Base-by-base conservation (phyloP, 2,797 vertebrate species). In the Chiroxiphia lanceolata region DNA sequence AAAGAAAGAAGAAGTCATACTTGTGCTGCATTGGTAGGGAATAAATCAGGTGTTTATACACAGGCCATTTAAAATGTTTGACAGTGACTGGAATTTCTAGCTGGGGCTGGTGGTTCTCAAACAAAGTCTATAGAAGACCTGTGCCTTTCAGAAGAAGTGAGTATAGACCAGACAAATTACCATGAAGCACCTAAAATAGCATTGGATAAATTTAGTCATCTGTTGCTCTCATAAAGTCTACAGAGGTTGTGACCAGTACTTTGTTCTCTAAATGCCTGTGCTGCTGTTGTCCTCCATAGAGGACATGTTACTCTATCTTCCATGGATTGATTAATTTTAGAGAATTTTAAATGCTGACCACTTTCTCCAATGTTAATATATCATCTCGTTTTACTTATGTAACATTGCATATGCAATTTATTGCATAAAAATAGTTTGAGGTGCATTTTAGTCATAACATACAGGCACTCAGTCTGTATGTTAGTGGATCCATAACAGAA, bases 401-500 rank as follows among this genome's bases (percentile, higher is more conserved):
- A 87, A 68, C 22, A 38, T 56, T 56, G 27, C 11, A 61, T 38
- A 81, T 78, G 36, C 51, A 26, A 81, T 23, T 83, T 83, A 36
- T 22, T 89, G 38, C 27, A 42, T 69, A 69, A 82, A 93, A 87
- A 31, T 50, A 85, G n/a, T 45, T 44, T 61, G 36, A 83, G 29
- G 25, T 80, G 25, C 9, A 45, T 87, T 83, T 89, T 92, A 8
- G 4, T 81, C 4, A 38, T 45, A 54, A 15, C 40, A 40, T 40
- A 40, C 12, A 27, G 34, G 4, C 9, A 53, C 14, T 91, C 0
- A 0, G 29, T 22, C 36, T 48, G 4, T 17, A 3, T 51, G 6
- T 63, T 83, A 77, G 38, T 77, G 26, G 21, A 83, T 89, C 34
- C 75, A 4, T 65, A 69, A 33, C 2, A 65, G 67, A 85, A 71